phyloP scores from a whole-genome alignment of 2,113 vertebrate species.

The Passer domesticus region DNA sequence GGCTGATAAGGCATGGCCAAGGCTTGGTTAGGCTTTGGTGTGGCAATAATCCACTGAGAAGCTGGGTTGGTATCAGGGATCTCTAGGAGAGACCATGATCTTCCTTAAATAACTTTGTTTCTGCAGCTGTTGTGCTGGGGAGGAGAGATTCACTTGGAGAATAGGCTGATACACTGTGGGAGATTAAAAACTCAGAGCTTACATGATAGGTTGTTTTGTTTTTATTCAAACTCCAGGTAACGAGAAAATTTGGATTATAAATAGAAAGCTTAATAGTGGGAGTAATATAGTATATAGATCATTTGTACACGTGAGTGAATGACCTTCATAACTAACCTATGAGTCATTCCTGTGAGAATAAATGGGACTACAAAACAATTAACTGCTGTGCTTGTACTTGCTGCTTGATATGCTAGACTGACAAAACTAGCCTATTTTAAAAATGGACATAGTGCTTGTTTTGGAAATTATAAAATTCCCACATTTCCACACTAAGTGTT shows the following conservation, averaged over 20 bases:
- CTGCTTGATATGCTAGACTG: background rate
- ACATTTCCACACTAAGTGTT: background rate
- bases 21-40: background rate
- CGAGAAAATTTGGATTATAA: slow-evolving; percentile 57
- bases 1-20: background rate
- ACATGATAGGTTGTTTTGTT: slow-evolving; percentile 31
- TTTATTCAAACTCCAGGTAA: slow-evolving; percentile 56
- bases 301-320: slow-evolving; percentile 45
- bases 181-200: background rate
- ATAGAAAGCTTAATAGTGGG: slow-evolving; percentile 58
- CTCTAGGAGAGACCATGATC: background rate
- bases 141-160: background rate
- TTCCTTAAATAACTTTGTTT: background rate
- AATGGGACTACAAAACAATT: slow-evolving; percentile 40
- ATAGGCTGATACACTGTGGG: background rate
- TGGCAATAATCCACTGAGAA: background rate
- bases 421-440: background rate
- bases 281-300: slow-evolving; percentile 65
- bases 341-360: slow-evolving; percentile 54
- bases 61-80: background rate
- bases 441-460: background rate
- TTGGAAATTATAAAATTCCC: background rate
- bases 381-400: background rate
- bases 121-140: background rate
- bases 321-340: slow-evolving; percentile 64